These are phyloP conservation scores for Diplogasteroides magnus DNA, from an alignment of 1,140 invertebrate genomes.

Conservation along the genomic window DNA sequence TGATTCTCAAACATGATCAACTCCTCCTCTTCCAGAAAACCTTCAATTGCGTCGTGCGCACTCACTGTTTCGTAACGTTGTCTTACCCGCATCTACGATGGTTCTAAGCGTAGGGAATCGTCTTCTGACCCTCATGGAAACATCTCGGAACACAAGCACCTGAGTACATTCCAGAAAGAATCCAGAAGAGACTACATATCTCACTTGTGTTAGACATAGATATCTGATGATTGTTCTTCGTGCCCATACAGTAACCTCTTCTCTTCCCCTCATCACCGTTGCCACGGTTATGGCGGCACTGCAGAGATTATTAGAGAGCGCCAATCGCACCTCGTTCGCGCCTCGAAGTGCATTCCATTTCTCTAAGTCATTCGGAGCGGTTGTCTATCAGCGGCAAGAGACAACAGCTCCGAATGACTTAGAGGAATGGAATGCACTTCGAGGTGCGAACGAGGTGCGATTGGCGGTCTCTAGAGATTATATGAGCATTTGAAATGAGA, in stretches of 20 bases:
- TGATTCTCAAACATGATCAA: not conserved
- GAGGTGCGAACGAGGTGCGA: no score
- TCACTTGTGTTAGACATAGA: slow-evolving; percentile 26
- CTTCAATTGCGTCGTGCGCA: not conserved
- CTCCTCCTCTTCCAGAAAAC: not conserved
- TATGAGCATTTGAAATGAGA: no score
- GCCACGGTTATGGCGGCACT: slow-evolving; percentile 25
- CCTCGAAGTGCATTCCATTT: no score
- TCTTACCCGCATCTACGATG: slow-evolving; percentile 44
- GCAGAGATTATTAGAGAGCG: no score
- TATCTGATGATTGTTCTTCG: slow-evolving; percentile 29
- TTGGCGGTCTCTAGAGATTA: no score
- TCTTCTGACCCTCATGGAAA: slow-evolving; percentile 49
- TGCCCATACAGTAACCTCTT: slow-evolving; percentile 10
- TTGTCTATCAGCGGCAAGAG: no score
- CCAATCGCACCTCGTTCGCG: no score
- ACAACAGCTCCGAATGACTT: not conserved
- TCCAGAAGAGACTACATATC: not conserved
- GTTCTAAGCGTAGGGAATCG: slow-evolving; percentile 48
- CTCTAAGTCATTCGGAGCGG: no score
- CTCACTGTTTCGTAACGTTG: not conserved
- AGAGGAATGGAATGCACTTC: not conserved
- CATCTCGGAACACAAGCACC: slow-evolving; percentile 41
- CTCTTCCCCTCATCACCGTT: slow-evolving; percentile 6
- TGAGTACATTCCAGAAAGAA: not conserved